A percentile compares a stretch with the other conserved stretches of the same genome.
These are phyloP conservation scores for Drosophila nikananu DNA, from an alignment of 1,140 invertebrate genomes.

Conservation along the genomic window DNA sequence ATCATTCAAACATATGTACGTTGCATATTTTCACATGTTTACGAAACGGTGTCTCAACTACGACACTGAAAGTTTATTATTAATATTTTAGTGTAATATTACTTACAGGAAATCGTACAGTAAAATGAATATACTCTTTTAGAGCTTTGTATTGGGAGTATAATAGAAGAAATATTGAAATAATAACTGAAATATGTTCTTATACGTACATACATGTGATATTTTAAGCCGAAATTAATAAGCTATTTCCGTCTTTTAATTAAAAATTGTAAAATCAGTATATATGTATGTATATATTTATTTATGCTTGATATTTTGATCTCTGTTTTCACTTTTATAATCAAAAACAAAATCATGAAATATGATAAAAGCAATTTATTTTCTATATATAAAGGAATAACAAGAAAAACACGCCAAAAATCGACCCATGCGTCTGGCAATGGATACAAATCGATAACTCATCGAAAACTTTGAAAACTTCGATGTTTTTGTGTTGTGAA, in stretches of 20 bases:
- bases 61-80: not conserved
- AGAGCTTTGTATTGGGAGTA: not conserved
- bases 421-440: not conserved
- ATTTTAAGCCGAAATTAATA: not conserved
- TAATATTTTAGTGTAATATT: slow-evolving; percentile 3
- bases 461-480: slow-evolving; percentile 15
- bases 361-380: slow-evolving; percentile 21
- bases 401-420: slow-evolving; percentile 17
- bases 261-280: not conserved
- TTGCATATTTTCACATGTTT: not conserved
- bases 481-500: slow-evolving; percentile 6
- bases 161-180: not conserved
- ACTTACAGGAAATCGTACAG: not conserved
- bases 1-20: not conserved
- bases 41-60: not conserved
- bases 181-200: not conserved
- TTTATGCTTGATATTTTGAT: not conserved
- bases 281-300: slow-evolving; percentile 1
- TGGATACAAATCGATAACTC: not conserved
- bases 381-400: slow-evolving; percentile 11
- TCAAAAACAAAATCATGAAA: slow-evolving; percentile 13
- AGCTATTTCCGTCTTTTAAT: not conserved
- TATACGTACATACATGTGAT: not conserved
- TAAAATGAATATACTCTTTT: not conserved
- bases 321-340: not conserved